These are phyloP conservation scores for Asobara japonica DNA, from an alignment of 1,140 invertebrate genomes.

Conservation along the genomic window DNA sequence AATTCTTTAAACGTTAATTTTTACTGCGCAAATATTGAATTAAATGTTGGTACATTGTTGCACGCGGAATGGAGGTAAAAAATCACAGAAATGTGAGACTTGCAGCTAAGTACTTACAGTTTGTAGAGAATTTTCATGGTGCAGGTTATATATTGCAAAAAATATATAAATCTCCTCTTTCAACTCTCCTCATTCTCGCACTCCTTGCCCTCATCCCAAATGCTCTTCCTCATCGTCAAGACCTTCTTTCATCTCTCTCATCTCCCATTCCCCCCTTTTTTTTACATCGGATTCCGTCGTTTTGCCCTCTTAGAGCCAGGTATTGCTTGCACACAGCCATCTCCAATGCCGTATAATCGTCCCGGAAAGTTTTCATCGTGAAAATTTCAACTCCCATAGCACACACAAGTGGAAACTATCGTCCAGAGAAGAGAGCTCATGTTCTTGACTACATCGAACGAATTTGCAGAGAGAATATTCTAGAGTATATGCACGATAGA, in stretches of 20 bases:
- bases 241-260: not conserved
- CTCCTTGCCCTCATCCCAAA: not conserved
- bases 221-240: not conserved
- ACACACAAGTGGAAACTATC: not conserved
- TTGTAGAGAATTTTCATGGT: no score
- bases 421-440: not conserved
- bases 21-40: no score
- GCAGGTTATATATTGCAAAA: no score
- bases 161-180: no score
- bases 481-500: no score
- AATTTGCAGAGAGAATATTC: not conserved
- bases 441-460: not conserved
- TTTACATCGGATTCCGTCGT: not conserved
- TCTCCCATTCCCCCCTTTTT: not conserved
- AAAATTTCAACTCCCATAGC: constrained; percentile 14
- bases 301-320: not conserved
- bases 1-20: no score
- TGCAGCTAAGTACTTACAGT: no score
- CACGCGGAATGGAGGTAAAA: no score
- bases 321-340: not conserved
- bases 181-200: constrained; percentile 7
- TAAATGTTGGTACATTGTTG: no score
- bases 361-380: constrained; percentile 25
- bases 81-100: no score
- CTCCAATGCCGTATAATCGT: constrained; percentile 1